A percentile compares a stretch with the other conserved stretches of the same genome.
Evolutionary conservation across 2,888 invertebrate genomes (phyloP).

Genomic region (Hoplodrina blanda): DNA sequence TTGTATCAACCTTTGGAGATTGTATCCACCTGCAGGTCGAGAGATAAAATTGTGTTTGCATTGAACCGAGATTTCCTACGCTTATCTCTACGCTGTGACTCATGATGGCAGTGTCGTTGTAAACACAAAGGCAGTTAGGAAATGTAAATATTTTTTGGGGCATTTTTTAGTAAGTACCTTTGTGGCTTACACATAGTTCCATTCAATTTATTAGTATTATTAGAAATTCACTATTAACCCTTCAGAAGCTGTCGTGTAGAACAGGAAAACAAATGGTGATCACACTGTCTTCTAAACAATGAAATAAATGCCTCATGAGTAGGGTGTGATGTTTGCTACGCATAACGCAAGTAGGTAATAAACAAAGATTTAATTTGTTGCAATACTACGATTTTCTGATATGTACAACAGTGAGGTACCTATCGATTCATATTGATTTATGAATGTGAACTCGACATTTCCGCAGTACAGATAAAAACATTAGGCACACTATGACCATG

Average conservation of each 20-base stretch:
- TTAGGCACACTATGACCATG: slow-evolving; percentile 15
- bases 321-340: background rate
- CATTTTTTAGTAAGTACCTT: background rate
- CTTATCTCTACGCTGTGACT: slow-evolving; percentile 49
- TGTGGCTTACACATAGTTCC: background rate
- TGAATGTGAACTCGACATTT: slow-evolving; percentile 43
- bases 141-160: slow-evolving; percentile 8
- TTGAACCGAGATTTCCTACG: slow-evolving; percentile 51
- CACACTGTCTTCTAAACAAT: too few relatives aligned
- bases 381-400: slow-evolving; percentile 4
- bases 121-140: background rate
- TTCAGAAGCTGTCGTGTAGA: background rate
- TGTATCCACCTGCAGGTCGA: slow-evolving; percentile 34
- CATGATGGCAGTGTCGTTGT: slow-evolving; percentile 17
- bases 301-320: background rate
- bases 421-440: slow-evolving; percentile 41
- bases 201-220: background rate
- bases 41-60: slow-evolving; percentile 56
- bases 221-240: background rate
- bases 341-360: too few relatives aligned
- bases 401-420: slow-evolving; percentile 4
- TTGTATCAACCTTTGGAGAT: slow-evolving; percentile 15
- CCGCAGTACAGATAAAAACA: slow-evolving; percentile 35
- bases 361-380: too few relatives aligned
- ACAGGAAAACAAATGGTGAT: background rate